Conservation (phyloP, 2,797 vertebrate species). For the Syngnathus rostellatus region DNA sequence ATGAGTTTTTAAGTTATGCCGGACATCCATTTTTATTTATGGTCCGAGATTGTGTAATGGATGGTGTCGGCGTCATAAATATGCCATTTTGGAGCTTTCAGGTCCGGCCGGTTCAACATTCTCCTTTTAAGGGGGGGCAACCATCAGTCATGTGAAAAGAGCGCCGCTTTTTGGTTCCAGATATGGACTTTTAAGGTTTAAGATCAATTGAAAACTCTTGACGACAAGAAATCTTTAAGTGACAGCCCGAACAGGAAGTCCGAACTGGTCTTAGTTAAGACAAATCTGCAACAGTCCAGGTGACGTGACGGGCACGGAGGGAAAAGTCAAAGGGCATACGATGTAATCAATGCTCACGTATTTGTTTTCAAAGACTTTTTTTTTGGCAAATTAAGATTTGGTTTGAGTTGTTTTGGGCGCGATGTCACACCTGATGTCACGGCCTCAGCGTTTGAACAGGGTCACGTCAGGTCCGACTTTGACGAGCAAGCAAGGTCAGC, state of each 20-base stretch:
- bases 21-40: constrained; percentile 39
- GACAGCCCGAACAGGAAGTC: background rate
- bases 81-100: constrained; percentile 39
- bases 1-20: constrained; percentile 18
- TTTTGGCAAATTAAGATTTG: constrained; percentile 9
- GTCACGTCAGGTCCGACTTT: constrained; percentile 10
- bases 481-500: background rate
- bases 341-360: constrained; percentile 34
- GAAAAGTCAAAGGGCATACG: constrained; percentile 36
- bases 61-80: constrained; percentile 57
- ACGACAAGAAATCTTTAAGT: too few relatives aligned
- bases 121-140: constrained; percentile 26
- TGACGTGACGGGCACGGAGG: background rate
- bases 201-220: background rate
- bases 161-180: background rate
- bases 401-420: constrained; percentile 20
- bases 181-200: background rate
- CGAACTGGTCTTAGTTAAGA: background rate
- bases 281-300: background rate
- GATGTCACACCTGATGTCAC: constrained; percentile 32
- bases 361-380: constrained; percentile 27
- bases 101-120: constrained; percentile 40
- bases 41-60: constrained; percentile 41
- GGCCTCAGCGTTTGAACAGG: constrained; percentile 8
- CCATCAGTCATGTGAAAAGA: constrained; percentile 13